Base-by-base conservation (phyloP, 2,797 vertebrate genomes). In the Euphonia xanthogaster region DNA sequence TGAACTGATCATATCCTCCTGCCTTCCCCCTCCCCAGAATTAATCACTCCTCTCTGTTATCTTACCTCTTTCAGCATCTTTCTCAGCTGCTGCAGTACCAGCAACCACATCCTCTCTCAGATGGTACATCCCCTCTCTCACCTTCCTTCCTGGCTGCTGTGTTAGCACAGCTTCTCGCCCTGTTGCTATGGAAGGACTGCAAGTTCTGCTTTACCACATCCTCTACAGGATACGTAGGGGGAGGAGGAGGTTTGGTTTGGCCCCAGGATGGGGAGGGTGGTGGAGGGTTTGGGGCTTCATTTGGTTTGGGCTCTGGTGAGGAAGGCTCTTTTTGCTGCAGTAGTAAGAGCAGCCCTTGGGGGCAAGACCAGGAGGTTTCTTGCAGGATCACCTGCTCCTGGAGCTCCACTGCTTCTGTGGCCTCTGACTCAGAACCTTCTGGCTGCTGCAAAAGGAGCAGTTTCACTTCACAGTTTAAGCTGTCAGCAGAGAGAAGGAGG, bases 201-300 rank as follows among this genome's bases (percentile, higher is more conserved):
- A 39, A 88, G 80, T 86, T 93, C 83, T 95, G 88, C 65, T 92
- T 92, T 58, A 91, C 95, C 94, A 94, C 87, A 94, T 97, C 93
- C 95, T 95, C 19, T 84, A 55, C 33, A 61, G 51, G 48, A 84
- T 60, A 9, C 6, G 0, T 1, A 8, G 51, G 12, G 42, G 67
- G 61, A 66, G 74, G 83, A 87, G 48, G 13, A 53, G 58, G 28
- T n/a, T 71, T 63, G 37, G 3, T 57, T 44, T 75, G 57, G 10
- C 28, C 33, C 5, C 19, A 51, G 68, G 21, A 14, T 66, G 54
- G 30, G 54, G 35, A 58, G 24, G 6, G 9, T 58, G 17, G 7
- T 58, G n/a, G 13, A 42, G 17, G 42, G 2, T 54, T 39, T 76
- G 42, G 51, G 33, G 37, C 2, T 62, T 16, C 14, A 12, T 2